Evolutionary conservation across 2,888 invertebrate genomes (phyloP).

Genomic region (Parnassius smintheus): DNA sequence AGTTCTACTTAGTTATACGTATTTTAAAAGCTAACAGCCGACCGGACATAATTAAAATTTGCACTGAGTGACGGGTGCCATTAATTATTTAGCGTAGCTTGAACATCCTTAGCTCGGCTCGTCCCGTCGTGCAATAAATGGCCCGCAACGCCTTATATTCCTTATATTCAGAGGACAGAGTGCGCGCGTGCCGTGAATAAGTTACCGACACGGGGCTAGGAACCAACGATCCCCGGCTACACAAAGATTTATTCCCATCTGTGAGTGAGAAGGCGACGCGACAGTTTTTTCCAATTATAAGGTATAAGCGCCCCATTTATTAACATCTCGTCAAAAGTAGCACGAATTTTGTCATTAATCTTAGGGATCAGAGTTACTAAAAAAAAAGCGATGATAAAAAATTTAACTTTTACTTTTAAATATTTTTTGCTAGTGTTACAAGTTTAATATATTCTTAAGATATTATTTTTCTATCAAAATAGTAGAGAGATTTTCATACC

Average conservation of each 20-base stretch:
- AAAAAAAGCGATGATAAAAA: neutral
- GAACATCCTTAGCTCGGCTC: constrained; percentile 59
- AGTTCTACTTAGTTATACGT: neutral
- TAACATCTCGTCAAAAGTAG: constrained; percentile 75
- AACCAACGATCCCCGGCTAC: constrained; percentile 66
- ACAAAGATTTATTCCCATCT: constrained; percentile 80
- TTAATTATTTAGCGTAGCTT: constrained; percentile 72
- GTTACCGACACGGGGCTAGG: constrained; percentile 44
- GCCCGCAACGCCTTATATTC: constrained; percentile 66
- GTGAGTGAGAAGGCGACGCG: constrained; percentile 78
- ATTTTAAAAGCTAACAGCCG: neutral
- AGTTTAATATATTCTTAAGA: too few species aligned
- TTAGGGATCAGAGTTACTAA: constrained; percentile 2
- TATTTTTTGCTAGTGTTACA: too few species aligned
- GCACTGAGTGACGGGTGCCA: constrained; percentile 47
- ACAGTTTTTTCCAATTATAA: constrained; percentile 79
- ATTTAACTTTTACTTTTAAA: too few species aligned
- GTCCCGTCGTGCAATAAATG: constrained; percentile 70
- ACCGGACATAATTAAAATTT: constrained; percentile 17
- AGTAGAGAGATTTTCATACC: too few species aligned
- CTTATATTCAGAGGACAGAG: constrained; percentile 77
- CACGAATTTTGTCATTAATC: constrained; percentile 39
- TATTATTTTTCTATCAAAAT: too few species aligned
- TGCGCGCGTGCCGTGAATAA: constrained; percentile 71
- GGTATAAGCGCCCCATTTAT: constrained; percentile 76